Base-by-base conservation (phyloP, 2,888 invertebrate genomes). In the Leptura quadrifasciata region DNA sequence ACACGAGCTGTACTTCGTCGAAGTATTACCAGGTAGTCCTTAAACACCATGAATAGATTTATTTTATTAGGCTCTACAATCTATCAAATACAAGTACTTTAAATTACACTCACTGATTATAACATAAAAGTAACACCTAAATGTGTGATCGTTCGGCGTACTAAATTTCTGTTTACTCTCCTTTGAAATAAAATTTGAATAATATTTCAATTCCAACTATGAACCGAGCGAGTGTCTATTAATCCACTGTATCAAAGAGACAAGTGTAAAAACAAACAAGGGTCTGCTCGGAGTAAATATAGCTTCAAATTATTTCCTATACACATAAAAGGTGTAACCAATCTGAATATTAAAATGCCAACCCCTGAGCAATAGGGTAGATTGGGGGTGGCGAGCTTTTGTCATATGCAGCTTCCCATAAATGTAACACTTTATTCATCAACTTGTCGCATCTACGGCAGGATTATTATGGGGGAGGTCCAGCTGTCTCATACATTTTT, bases 251-350 rank as follows among this genome's bases (percentile, higher is more conserved):
- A 85, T 88, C 87, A 88, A 88, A 88, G 88, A 85, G 87, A 87
- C 89, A 89, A 89, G 89, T 89, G 89, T 88, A 88, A 88, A 88
- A 89, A 89, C 89, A 89, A 89, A 89, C 88, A 89, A 85, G 88
- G 88, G 88, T 85, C 84, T 83, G 83, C 83, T 82, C 82, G 82
- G 86, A 85, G 87, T 85, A 88, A 88, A 88, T 87, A 87, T 86
- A 85, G 87, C 86, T 83, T 85, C 84, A 88, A 89, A 89, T 89
- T 89, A 89, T 89, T 89, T 89, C 88, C 88, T 87, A 85, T 87
- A 89, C 89, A 88, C 85, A 88, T 89, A 89, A 89, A 89, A 89
- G 89, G 89, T 89, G 89, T 89, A 89, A 89, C 89, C 89, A 89
- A 89, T 89, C 89, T 89, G 89, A 89, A 89, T 89, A 89, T 89